phyloP scores from a whole-genome alignment of 2,797 vertebrate genomes.

The Chelidonichthys spinosus region DNA sequence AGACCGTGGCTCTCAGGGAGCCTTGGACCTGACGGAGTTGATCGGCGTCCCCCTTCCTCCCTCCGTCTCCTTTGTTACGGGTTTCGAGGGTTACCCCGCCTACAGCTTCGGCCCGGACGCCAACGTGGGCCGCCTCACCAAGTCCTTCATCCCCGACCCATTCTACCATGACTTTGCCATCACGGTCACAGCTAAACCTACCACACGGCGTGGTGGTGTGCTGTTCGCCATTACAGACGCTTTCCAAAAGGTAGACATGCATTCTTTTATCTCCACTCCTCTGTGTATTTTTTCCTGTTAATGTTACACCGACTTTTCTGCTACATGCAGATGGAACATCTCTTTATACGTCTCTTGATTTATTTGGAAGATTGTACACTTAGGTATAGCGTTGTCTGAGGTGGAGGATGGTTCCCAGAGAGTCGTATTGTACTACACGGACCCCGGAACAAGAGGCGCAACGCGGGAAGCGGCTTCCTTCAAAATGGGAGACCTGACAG shows the following conservation, averaged over 20 bases:
- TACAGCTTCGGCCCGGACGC: conserved; percentile 92
- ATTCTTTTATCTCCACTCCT: rapidly evolving
- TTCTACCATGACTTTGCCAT: conserved; percentile 92
- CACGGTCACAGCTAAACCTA: conserved; percentile 87
- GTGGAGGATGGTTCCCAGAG: conserved; percentile 90
- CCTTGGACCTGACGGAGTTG: conserved; percentile 92
- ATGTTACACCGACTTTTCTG: background rate
- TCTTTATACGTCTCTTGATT: background rate
- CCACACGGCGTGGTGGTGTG: conserved; percentile 85
- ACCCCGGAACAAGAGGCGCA: conserved; percentile 77
- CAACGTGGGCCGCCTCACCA: conserved; percentile 92
- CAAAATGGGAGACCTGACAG: conserved; percentile 91
- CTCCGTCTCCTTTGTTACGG: conserved; percentile 92
- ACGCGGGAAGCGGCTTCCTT: conserved; percentile 92
- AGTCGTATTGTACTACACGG: conserved; percentile 92
- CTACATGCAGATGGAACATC: background rate
- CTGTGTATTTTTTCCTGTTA: background rate
- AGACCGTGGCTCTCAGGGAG: conserved; percentile 83
- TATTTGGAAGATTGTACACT: conserved; percentile 83
- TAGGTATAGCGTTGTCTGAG: conserved; percentile 89
- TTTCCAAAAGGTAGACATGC: conserved; percentile 85
- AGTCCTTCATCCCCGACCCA: conserved; percentile 87
- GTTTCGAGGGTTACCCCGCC: conserved; percentile 94
- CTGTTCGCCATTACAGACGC: conserved; percentile 94
- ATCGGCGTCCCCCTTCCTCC: conserved; percentile 95